phyloP scores from a whole-genome alignment of 1,140 invertebrate species.

The Coelopa frigida region DNA sequence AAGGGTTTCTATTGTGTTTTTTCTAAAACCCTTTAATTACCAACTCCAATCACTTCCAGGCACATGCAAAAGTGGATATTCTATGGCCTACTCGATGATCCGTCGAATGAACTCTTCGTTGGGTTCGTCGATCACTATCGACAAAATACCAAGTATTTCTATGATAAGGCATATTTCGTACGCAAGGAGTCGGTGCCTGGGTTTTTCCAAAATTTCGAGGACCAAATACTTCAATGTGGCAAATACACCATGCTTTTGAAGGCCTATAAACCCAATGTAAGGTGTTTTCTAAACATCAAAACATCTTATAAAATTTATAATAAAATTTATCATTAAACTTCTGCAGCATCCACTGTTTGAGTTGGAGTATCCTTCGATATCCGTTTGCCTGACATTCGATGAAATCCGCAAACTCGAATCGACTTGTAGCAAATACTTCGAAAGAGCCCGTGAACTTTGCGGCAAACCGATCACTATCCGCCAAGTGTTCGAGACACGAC shows the following conservation, averaged over 20 bases:
- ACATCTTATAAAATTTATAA: constrained; percentile 2
- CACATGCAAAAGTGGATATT: constrained; percentile 36
- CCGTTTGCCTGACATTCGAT: constrained; percentile 27
- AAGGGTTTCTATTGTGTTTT: constrained; percentile 2
- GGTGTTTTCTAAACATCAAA: constrained; percentile 1
- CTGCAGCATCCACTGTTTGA: constrained; percentile 31
- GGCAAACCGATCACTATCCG: constrained; percentile 11
- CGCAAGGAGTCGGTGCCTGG: constrained; percentile 23
- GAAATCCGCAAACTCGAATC: constrained; percentile 20
- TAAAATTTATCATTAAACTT: background rate
- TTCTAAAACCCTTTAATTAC: background rate
- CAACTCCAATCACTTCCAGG: background rate
- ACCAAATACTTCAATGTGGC: constrained; percentile 34
- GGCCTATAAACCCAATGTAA: constrained; percentile 30
- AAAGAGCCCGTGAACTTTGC: constrained; percentile 14
- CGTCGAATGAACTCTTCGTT: constrained; percentile 34
- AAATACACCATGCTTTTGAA: constrained; percentile 38
- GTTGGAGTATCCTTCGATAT: constrained; percentile 22
- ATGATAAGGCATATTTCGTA: constrained; percentile 33
- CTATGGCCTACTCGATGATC: constrained; percentile 30
- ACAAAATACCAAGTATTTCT: constrained; percentile 34
- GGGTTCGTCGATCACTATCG: constrained; percentile 17
- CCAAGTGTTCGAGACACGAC: constrained; percentile 17
- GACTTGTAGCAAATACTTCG: constrained; percentile 10
- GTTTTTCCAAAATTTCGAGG: constrained; percentile 32